Evolutionary conservation across 2,888 invertebrate species (phyloP).

Genomic region (Coleophora deauratella): DNA sequence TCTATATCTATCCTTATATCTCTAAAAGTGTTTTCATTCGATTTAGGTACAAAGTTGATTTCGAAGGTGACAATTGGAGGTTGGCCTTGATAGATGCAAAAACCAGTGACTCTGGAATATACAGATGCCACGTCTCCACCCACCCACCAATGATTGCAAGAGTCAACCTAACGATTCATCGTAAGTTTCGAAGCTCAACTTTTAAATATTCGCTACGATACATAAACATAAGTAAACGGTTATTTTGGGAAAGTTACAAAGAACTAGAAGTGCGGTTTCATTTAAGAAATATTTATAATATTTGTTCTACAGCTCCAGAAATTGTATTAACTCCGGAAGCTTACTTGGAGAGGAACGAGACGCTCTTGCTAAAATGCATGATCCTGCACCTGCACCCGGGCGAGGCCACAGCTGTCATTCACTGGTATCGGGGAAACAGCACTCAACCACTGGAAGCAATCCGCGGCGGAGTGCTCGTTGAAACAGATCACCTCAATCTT

Average conservation of each 20-base stretch:
- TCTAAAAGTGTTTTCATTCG: no score
- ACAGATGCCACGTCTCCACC: constrained; percentile 66
- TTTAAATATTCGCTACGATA: no score
- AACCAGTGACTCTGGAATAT: constrained; percentile 56
- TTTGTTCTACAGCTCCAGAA: constrained; percentile 50
- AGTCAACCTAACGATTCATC: constrained; percentile 51
- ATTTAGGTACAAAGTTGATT: constrained; percentile 59
- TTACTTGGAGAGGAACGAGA: constrained; percentile 60
- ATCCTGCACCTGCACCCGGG: constrained; percentile 47
- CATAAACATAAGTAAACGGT: no score
- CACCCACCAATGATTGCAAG: constrained; percentile 62
- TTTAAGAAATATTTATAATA: no score
- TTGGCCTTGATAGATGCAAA: constrained; percentile 48
- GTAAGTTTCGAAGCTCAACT: no score
- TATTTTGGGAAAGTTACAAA: no score
- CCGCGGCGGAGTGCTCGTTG: constrained; percentile 65
- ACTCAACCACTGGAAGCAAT: constrained; percentile 48
- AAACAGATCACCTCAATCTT: constrained; percentile 55
- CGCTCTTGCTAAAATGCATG: constrained; percentile 55
- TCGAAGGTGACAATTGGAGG: constrained; percentile 64
- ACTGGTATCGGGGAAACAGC: constrained; percentile 53
- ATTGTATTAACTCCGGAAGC: constrained; percentile 60
- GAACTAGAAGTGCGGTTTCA: no score
- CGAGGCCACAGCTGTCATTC: constrained; percentile 39
- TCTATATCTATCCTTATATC: no score